Percentiles rank a stretch among this genome's conserved stretches.
These are phyloP conservation scores for Deilephila porcellus DNA, from an alignment of 2,888 invertebrate species.

Conservation along the genomic window DNA sequence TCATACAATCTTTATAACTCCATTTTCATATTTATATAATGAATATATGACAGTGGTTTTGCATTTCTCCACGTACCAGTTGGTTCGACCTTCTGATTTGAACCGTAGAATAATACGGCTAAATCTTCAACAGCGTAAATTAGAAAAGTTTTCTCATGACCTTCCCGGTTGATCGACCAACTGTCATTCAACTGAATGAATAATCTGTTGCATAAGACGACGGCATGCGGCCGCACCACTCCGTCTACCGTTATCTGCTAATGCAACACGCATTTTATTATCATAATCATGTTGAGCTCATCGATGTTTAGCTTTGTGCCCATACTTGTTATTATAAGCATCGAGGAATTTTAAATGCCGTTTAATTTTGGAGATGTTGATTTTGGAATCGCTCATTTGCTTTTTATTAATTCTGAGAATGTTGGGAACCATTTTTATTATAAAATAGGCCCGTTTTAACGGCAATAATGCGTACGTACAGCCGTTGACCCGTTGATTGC, in stretches of 20 bases:
- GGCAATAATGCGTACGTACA: not conserved
- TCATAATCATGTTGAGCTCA: conserved; percentile 15
- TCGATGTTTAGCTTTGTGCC: not conserved
- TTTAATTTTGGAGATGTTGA: not conserved
- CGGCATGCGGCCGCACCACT: conserved; percentile 39
- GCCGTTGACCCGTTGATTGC: no score
- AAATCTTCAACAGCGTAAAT: conserved; percentile 20
- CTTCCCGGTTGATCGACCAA: conserved; percentile 54
- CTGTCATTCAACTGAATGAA: conserved; percentile 41
- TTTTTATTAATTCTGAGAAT: not conserved
- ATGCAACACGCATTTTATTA: conserved; percentile 41
- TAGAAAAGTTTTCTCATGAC: conserved; percentile 50
- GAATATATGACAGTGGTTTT: no score
- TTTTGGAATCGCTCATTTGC: conserved; percentile 4
- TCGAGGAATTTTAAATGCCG: not conserved
- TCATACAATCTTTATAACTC: no score
- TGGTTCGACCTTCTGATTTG: not conserved
- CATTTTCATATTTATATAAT: no score
- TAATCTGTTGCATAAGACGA: conserved; percentile 47
- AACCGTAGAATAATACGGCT: not conserved
- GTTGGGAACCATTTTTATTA: not conserved
- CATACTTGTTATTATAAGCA: not conserved
- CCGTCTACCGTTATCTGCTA: conserved; percentile 50
- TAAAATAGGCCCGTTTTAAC: not conserved
- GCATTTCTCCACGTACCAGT: not conserved